Percentiles rank a stretch among this genome's conserved stretches.
Conservation (phyloP, 2,113 vertebrate species). For the Pleuronectes platessa region DNA sequence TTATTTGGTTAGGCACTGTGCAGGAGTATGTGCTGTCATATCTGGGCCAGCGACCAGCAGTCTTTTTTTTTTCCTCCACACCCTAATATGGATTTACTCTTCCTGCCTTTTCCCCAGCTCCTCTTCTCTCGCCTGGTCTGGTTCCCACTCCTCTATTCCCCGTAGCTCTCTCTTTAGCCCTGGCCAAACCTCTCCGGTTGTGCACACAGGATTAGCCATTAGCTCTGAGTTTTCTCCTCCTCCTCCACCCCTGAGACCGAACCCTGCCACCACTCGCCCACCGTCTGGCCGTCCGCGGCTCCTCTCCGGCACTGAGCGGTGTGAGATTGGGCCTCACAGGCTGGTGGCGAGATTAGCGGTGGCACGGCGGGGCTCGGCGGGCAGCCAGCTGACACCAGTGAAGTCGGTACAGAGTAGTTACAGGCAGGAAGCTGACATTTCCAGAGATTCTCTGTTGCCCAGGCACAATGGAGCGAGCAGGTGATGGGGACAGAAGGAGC, state of each 20-base stretch:
- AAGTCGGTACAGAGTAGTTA: constrained; percentile 20
- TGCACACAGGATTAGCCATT: constrained; percentile 67
- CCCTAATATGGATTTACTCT: constrained; percentile 19
- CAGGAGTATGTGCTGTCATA: constrained; percentile 3
- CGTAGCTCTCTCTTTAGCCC: constrained; percentile 50
- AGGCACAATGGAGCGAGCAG: constrained; percentile 52
- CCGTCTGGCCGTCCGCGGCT: constrained; percentile 47
- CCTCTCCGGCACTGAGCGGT: constrained; percentile 51
- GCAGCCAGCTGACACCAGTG: constrained; percentile 48
- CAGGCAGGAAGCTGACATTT: constrained; percentile 58
- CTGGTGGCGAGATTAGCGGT: constrained; percentile 61
- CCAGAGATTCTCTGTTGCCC: constrained; percentile 54
- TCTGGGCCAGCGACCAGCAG: neutral
- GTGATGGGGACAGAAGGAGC: constrained; percentile 63
- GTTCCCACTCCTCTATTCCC: constrained; percentile 36
- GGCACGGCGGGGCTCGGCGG: constrained; percentile 50
- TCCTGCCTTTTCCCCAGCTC: constrained; percentile 2
- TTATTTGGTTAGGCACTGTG: neutral
- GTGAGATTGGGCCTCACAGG: constrained; percentile 60
- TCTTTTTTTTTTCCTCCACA: neutral
- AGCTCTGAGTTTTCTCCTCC: constrained; percentile 46
- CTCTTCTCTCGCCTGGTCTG: constrained; percentile 24
- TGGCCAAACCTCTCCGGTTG: constrained; percentile 53
- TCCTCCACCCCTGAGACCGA: constrained; percentile 35
- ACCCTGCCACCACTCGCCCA: constrained; percentile 40